phyloP scores from a whole-genome alignment of 1,140 invertebrate genomes.

The Neodiprion virginianus region DNA sequence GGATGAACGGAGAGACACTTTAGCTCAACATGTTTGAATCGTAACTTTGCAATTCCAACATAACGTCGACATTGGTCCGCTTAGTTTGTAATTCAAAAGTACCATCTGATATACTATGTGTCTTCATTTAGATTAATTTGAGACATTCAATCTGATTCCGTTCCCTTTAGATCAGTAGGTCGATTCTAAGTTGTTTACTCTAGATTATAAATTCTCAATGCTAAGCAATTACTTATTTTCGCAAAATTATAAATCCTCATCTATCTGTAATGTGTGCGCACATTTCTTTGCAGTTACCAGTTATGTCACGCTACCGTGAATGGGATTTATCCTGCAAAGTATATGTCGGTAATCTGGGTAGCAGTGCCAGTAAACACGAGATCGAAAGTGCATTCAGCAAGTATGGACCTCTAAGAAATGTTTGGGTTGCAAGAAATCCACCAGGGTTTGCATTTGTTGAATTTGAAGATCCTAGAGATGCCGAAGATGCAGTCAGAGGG shows the following conservation, averaged over 20 bases:
- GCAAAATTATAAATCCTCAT: constrained; percentile 5
- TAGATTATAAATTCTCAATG: not conserved
- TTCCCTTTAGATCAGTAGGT: too few relatives aligned
- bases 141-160: too few relatives aligned
- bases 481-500: constrained; percentile 94
- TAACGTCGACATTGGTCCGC: too few relatives aligned
- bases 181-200: too few relatives aligned
- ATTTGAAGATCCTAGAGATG: constrained; percentile 96
- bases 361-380: constrained; percentile 89
- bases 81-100: too few relatives aligned
- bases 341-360: constrained; percentile 97
- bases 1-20: too few relatives aligned
- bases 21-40: too few relatives aligned
- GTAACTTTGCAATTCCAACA: too few relatives aligned
- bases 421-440: constrained; percentile 96
- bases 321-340: constrained; percentile 97
- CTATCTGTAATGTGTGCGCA: not conserved
- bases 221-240: constrained; percentile 4
- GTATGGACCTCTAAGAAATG: constrained; percentile 94
- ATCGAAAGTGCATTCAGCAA: constrained; percentile 92
- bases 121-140: too few relatives aligned
- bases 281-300: constrained; percentile 26
- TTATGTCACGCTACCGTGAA: constrained; percentile 82
- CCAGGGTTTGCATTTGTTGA: constrained; percentile 98
- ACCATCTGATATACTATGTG: too few relatives aligned